Conservation (phyloP, 92 coral and sea anemone genomes). For the Scolanthus callimorphus region DNA sequence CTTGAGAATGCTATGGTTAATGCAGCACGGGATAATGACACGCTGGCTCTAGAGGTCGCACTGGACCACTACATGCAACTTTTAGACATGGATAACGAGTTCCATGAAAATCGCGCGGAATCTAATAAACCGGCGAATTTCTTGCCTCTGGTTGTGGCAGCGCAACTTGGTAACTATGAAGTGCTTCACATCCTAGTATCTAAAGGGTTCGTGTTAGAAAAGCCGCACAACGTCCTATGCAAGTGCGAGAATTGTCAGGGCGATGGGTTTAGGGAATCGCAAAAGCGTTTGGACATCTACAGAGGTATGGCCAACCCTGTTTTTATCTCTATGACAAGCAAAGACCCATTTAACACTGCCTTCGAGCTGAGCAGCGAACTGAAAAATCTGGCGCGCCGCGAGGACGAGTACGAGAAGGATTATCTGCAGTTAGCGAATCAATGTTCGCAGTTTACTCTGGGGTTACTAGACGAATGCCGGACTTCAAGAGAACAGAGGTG, state of each 20-base stretch:
- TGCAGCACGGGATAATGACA: conserved; percentile 69
- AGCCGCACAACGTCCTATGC: conserved; percentile 86
- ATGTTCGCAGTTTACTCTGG: conserved; percentile 80
- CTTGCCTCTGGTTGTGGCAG: conserved; percentile 85
- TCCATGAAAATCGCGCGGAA: conserved; percentile 13
- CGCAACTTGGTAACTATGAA: conserved; percentile 85
- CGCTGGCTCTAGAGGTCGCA: conserved; percentile 53
- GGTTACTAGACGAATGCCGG: conserved; percentile 86
- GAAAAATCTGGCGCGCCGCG: conserved; percentile 67
- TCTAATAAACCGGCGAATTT: conserved; percentile 52
- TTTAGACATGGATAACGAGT: conserved; percentile 34
- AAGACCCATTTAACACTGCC: conserved; percentile 76
- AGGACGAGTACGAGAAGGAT: conserved; percentile 95
- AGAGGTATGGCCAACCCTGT: conserved; percentile 90
- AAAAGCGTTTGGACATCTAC: conserved; percentile 78
- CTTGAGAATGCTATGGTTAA: conserved; percentile 69
- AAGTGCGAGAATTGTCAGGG: conserved; percentile 72
- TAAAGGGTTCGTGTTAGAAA: conserved; percentile 77
- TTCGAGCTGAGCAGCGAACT: conserved; percentile 77
- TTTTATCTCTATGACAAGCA: conserved; percentile 77
- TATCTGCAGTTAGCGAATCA: conserved; percentile 65
- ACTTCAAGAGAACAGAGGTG: conserved; percentile 83
- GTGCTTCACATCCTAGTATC: conserved; percentile 73
- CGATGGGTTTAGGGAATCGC: conserved; percentile 79
- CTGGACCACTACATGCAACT: conserved; percentile 71